Evolutionary conservation across 2,113 vertebrate genomes (phyloP), one percentile per base, ranked within the genome.

Genomic region (Numida meleagris): DNA sequence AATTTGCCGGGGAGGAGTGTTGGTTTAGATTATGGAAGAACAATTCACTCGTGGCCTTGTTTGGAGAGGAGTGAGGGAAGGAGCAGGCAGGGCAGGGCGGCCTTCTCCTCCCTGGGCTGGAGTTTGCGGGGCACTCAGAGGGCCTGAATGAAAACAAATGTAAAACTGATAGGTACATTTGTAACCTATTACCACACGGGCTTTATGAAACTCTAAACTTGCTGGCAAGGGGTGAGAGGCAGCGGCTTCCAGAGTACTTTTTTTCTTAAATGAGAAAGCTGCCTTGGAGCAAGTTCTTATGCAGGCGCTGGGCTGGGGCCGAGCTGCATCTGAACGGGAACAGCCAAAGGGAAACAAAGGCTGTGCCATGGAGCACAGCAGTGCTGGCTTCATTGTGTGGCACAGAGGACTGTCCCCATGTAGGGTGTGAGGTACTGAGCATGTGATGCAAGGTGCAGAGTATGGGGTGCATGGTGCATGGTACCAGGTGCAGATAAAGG

Each of bases 21-120:
- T 97, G 96, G 94, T 96, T 97, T 97, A 88, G 83, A 97, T 97
- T 96, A 97, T 59, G 83, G 93, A 87, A 96, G 95, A 91, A 95
- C 87, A 94, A 93, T 95, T 96, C 94, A 72, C 81, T 95, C 71
- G 77, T 18, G 78, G 77, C 61, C 70, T 80, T 66, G 79, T 72
- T 75, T 80, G 67, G 73, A 58, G 77, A 81, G 81, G 81, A 68
- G 62, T 2, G 4, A 71, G 76, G 3, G 18, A 67, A 43, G 21
- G 75, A 57, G 24, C 14, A 6, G 42, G 67, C 21, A 33, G 71
- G 46, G 15, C 10, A 31, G 53, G 36, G 55, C 61, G 21, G 34
- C 53, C 58, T 48, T 76, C 87, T 65, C 81, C 59, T 87, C 74
- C 75, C 75, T 93, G 68, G 9, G 2, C 84, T 77, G 81, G 85